A percentile compares a stretch with the other conserved stretches of the same genome.
phyloP scores from a whole-genome alignment of 2,797 vertebrate genomes.

The Lepus townsendii region DNA sequence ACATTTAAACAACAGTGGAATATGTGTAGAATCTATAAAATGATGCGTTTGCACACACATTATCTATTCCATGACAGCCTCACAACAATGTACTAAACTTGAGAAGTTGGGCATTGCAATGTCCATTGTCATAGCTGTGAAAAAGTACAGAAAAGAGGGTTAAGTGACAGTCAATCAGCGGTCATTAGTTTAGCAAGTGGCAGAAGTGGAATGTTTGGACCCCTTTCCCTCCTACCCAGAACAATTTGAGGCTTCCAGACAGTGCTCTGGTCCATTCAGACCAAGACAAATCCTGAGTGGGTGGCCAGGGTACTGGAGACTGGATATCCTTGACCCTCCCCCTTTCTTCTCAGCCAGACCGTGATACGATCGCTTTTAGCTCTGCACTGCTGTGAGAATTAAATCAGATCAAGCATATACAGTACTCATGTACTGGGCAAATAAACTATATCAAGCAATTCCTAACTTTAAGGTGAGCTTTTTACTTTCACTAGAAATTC shows the following conservation, averaged over 20 bases:
- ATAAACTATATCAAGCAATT: not conserved
- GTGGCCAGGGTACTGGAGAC: not conserved
- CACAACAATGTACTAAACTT: not conserved
- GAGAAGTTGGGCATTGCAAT: not conserved
- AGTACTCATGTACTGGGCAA: not conserved
- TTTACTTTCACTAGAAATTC: constrained; percentile 2
- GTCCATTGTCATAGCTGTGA: not conserved
- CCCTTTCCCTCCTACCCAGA: not conserved
- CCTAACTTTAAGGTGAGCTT: not conserved
- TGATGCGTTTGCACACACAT: not conserved
- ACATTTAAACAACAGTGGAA: not conserved
- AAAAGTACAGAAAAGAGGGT: not conserved
- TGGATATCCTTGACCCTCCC: not conserved
- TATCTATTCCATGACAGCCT: not conserved
- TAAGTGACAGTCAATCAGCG: not conserved
- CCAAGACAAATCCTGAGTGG: not conserved
- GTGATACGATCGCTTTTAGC: not conserved
- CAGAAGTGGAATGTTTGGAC: not conserved
- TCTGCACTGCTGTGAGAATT: not conserved
- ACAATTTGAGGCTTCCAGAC: not conserved
- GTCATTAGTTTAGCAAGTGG: not conserved
- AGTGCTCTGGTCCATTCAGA: not conserved
- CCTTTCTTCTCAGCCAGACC: not conserved
- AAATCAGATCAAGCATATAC: not conserved
- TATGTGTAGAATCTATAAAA: not conserved